These are phyloP conservation scores for Petromus typicus DNA, from an alignment of 2,113 vertebrate species.

Conservation along the genomic window DNA sequence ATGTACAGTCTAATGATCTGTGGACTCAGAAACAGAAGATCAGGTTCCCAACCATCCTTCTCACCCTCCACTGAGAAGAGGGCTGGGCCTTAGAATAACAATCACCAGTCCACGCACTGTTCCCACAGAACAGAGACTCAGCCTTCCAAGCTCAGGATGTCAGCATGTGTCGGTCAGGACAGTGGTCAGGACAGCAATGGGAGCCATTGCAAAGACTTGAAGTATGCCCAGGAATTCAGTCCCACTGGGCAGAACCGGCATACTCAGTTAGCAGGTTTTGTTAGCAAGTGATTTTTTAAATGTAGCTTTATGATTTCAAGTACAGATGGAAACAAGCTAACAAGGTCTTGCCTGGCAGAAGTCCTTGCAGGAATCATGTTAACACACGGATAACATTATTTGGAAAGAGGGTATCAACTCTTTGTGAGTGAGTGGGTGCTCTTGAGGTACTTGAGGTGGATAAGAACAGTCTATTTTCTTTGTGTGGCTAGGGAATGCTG, in stretches of 20 bases:
- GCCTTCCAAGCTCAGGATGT: background rate
- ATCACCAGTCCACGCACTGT: background rate
- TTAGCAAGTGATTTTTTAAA: conserved; percentile 45
- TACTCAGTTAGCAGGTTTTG: background rate
- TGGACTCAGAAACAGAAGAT: background rate
- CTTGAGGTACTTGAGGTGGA: conserved; percentile 61
- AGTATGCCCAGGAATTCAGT: conserved; percentile 9
- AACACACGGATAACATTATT: conserved; percentile 42
- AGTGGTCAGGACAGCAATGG: background rate
- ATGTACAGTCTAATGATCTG: background rate
- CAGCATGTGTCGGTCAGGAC: background rate
- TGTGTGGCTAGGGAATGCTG: conserved; percentile 28
- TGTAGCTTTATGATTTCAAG: conserved; percentile 63
- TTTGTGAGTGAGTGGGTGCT: conserved; percentile 60
- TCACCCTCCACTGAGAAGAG: background rate
- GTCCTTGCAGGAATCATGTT: conserved; percentile 43
- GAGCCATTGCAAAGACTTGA: background rate
- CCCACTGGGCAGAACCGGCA: background rate
- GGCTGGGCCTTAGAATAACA: background rate
- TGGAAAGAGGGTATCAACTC: conserved; percentile 57
- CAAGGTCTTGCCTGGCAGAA: conserved; percentile 51
- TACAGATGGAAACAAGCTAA: conserved; percentile 55
- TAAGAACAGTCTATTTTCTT: conserved; percentile 60
- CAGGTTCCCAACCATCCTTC: background rate
- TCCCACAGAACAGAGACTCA: background rate